Evolutionary conservation across 2,797 vertebrate species (phyloP).

Genomic region (Mus minutoides): DNA sequence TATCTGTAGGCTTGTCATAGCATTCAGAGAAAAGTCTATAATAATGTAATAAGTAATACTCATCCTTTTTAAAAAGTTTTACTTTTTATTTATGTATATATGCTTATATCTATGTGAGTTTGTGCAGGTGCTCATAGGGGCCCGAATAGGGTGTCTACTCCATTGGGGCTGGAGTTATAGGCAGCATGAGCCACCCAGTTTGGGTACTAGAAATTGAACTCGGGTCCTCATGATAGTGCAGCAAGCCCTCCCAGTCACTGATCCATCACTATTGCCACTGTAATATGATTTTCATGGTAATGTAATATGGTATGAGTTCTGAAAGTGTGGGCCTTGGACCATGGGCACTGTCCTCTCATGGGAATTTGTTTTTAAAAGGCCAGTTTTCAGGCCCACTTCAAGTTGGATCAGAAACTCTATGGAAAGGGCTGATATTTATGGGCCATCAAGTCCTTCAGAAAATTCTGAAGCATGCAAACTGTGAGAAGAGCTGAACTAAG

Average conservation of each 20-base stretch:
- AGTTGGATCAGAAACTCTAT: conserved; percentile 10
- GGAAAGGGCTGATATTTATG: background rate
- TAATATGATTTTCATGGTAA: background rate
- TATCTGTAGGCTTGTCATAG: background rate
- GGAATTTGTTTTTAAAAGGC: conserved; percentile 55
- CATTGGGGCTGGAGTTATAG: background rate
- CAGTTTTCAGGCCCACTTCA: background rate
- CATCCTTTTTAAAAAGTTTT: background rate
- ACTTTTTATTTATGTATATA: background rate
- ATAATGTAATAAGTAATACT: background rate
- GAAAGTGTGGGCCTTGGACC: background rate
- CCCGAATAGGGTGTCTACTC: background rate
- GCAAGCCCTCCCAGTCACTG: too few relatives aligned
- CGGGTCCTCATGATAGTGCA: too few relatives aligned
- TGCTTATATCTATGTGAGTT: background rate
- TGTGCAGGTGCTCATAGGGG: background rate
- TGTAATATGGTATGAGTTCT: background rate
- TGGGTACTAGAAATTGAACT: background rate
- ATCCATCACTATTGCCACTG: background rate
- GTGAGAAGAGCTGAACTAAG: background rate
- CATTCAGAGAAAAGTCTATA: background rate
- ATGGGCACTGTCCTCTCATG: background rate
- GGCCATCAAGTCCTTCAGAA: background rate
- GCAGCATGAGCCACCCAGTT: background rate
- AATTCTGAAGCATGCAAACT: background rate